Base-by-base conservation (phyloP, 2,888 invertebrate species). In the Machimus atricapillus region DNA sequence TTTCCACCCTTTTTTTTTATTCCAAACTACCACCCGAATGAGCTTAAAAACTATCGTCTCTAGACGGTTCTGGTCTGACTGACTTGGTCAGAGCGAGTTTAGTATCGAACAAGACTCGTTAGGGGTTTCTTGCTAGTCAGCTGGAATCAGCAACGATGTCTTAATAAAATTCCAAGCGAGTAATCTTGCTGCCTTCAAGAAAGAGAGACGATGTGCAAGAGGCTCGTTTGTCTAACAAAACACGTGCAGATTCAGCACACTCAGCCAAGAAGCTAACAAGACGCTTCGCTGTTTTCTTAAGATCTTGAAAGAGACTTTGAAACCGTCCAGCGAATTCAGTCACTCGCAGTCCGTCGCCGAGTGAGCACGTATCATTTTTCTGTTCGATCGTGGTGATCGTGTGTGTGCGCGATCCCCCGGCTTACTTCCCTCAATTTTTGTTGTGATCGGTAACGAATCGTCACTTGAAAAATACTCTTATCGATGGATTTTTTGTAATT, bases 41-140 rank as follows among this genome's bases (percentile, higher is more conserved):
- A 34, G n/a, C 78, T 78, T 78, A 78, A 78, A 46, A 40, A 78
- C 78, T 23, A 43, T 78, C 66, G 66, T 66, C 66, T 66, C 66
- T 66, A 66, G 23, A 12, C 66, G 66, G 52, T 52, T 16, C n/a
- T n/a, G 52, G 52, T n/a, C 52, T 52, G 52, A 66, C 66, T 27
- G 66, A 52, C 12, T 66, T 66, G 66, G 66, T 66, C 16, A 34
- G 76, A 9, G 16, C 34, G 34, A 76, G 43, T 31, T 37, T 76
- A 37, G 76, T 76, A n/a, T 76, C 34, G 34, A 5, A 76, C 37
- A 8, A 37, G 37, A 37, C 27, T 76, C 19, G 76, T 34, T 76
- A 19, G 76, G 76, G n/a, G 37, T 16, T 76, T 34, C 34, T 76
- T 66, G 66, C 23, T 37, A 37, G 73, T 34, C 73, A 74, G 76